Evolutionary conservation across 2,113 vertebrate genomes (phyloP).

Genomic region (Rhipidura dahli): DNA sequence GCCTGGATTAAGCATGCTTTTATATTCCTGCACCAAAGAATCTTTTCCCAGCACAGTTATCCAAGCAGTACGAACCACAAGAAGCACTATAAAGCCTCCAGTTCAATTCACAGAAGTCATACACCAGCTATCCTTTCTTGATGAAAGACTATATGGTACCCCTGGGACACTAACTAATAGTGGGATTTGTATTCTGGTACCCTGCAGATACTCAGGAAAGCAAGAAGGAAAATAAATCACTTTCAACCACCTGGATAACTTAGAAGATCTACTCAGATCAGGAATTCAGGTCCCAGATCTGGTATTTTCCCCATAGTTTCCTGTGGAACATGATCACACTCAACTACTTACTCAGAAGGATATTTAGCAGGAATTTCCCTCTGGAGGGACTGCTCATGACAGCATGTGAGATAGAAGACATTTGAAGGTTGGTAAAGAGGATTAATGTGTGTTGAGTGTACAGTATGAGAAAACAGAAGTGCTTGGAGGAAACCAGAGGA

Average conservation of each 20-base stretch:
- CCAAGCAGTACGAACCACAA: not conserved
- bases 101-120: not conserved
- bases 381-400: not conserved
- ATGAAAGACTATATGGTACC: not conserved
- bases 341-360: conserved; percentile 26
- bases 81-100: not conserved
- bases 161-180: not conserved
- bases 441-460: not conserved
- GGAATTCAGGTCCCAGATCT: not conserved
- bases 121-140: not conserved
- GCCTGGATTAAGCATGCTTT: not conserved
- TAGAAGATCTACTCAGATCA: not conserved
- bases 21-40: not conserved
- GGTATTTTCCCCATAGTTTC: not conserved
- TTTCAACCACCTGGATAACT: not conserved
- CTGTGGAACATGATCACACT: not conserved
- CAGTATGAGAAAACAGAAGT: not conserved
- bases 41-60: not conserved
- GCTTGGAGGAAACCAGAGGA: not conserved
- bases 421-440: not conserved
- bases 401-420: not conserved
- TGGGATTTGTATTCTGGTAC: not conserved
- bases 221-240: not conserved
- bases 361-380: conserved; percentile 20
- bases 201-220: not conserved